Percentiles rank a stretch among this genome's conserved stretches.
These are phyloP conservation scores for Scolopax mira DNA, from an alignment of 2,113 vertebrate species.

Conservation along the genomic window DNA sequence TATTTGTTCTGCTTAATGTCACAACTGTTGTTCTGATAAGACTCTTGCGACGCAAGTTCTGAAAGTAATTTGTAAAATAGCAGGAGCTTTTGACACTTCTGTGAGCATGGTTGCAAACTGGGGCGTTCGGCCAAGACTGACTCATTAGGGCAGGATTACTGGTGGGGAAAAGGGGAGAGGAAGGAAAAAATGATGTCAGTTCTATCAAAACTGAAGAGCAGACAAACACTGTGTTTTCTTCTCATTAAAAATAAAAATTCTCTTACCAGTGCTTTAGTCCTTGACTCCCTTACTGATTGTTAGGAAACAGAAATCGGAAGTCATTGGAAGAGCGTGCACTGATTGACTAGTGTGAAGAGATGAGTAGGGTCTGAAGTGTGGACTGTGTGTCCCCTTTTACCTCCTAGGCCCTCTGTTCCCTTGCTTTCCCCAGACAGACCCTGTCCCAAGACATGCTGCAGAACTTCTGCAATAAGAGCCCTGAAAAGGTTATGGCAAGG, in stretches of 20 bases:
- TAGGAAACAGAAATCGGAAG: background rate
- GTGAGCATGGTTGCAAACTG: background rate
- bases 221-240: background rate
- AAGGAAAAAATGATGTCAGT: slow-evolving; percentile 33
- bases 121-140: background rate
- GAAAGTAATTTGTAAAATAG: slow-evolving; percentile 27
- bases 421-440: background rate
- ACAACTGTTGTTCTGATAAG: slow-evolving; percentile 48
- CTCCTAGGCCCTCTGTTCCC: background rate
- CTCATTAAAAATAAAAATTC: background rate
- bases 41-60: background rate
- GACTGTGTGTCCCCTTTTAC: background rate
- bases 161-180: slow-evolving; percentile 9
- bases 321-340: background rate
- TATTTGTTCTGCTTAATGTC: slow-evolving; percentile 53
- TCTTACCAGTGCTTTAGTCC: background rate
- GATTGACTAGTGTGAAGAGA: background rate
- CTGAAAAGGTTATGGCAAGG: background rate
- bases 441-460: background rate
- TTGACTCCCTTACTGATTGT: background rate
- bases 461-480: background rate
- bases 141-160: slow-evolving; percentile 26
- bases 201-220: background rate
- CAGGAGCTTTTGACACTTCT: slow-evolving; percentile 40
- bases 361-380: background rate